A percentile compares a stretch with the other conserved stretches of the same genome.
phyloP scores from a whole-genome alignment of 2,113 vertebrate genomes.

The Xiphophorus hellerii region DNA sequence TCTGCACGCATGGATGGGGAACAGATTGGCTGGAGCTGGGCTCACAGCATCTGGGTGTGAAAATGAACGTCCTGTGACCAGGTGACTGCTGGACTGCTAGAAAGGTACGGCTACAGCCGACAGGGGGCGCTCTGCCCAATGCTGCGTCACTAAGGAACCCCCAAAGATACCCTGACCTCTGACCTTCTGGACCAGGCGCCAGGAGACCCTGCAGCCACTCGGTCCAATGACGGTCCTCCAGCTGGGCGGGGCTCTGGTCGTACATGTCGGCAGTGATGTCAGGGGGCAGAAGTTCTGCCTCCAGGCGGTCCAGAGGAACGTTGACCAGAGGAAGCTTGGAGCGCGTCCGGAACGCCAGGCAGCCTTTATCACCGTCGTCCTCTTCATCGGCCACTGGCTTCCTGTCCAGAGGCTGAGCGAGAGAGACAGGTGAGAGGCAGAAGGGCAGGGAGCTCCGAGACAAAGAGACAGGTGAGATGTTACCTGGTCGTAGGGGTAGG shows the following conservation, averaged over 20 bases:
- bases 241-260: conserved; percentile 75
- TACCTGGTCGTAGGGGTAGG: conserved; percentile 88
- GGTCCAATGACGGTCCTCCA: conserved; percentile 88
- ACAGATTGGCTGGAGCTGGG: too few relatives aligned
- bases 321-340: conserved; percentile 90
- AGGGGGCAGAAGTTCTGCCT: conserved; percentile 90
- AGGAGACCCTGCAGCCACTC: conserved; percentile 91
- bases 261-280: conserved; percentile 97
- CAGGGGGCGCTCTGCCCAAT: background rate
- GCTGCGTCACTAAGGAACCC: background rate
- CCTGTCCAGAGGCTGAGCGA: conserved; percentile 52
- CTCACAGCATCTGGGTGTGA: too few relatives aligned
- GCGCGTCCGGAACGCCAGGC: conserved; percentile 89
- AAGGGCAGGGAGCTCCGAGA: background rate
- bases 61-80: too few relatives aligned
- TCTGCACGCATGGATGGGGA: too few relatives aligned
- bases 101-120: too few relatives aligned
- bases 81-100: too few relatives aligned
- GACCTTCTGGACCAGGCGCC: conserved; percentile 88
- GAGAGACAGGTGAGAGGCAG: background rate
- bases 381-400: conserved; percentile 25
- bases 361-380: conserved; percentile 57
- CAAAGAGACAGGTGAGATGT: background rate
- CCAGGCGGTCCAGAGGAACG: conserved; percentile 89
- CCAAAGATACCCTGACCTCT: conserved; percentile 20